Evolutionary conservation across 2,113 vertebrate species (phyloP).

Genomic region (Chroicocephalus ridibundus): DNA sequence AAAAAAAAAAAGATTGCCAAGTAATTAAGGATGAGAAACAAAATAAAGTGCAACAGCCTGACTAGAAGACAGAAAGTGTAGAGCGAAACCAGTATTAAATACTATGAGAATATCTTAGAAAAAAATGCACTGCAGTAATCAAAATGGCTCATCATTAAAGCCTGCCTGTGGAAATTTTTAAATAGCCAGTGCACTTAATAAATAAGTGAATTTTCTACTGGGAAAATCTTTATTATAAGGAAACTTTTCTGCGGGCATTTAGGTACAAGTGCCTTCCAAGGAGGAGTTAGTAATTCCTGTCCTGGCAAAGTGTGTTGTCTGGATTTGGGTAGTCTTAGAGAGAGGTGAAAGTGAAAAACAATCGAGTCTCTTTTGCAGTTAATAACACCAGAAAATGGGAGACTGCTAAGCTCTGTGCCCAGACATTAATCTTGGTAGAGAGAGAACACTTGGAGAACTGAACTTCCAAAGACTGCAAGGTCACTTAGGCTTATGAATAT

Average conservation of each 20-base stretch:
- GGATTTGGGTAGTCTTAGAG: neutral
- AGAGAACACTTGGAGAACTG: neutral
- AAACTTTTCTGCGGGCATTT: neutral
- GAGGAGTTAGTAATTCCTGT: neutral
- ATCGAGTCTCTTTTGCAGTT: rapidly evolving
- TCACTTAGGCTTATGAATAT: neutral
- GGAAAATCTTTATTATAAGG: neutral
- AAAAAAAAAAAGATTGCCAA: neutral
- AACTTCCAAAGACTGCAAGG: neutral
- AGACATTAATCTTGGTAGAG: neutral
- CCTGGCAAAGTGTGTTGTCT: neutral
- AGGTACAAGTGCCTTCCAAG: neutral
- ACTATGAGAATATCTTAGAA: neutral
- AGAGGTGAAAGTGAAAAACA: neutral
- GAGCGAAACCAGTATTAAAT: neutral
- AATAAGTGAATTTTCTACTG: neutral
- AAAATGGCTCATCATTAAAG: neutral
- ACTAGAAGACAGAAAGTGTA: neutral
- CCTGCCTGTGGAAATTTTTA: neutral
- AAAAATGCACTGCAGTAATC: neutral
- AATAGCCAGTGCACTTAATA: neutral
- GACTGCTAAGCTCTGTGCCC: neutral
- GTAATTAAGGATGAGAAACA: constrained; percentile 12
- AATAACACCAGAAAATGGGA: neutral
- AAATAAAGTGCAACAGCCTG: neutral